Evolutionary conservation across 1,140 invertebrate species (phyloP), one percentile per base, ranked within the genome.

Genomic region (Caenorhabditis elegans): DNA sequence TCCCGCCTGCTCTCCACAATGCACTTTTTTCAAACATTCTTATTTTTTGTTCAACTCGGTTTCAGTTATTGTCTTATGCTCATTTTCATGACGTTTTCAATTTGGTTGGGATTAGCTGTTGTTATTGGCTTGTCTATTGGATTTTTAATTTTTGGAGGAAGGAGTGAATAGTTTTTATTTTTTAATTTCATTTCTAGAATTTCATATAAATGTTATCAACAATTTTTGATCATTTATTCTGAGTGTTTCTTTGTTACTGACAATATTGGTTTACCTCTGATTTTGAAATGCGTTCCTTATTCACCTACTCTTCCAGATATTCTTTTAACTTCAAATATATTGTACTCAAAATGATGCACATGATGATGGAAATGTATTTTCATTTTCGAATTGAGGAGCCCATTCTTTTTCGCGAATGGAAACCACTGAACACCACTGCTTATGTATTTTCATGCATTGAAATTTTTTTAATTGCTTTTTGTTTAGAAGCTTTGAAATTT

Each of bases 11-110:
- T 82, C 76, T 49, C 78, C 11, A 51, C 49, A 26, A 34, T 48
- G 83, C 95, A 97, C 90, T 89, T 93, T n/a, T 91, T 94, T 39
- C 96, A 98, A 91, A 97, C 96, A 1, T 86, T 94, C 11, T 92
- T 98, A 6, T 96, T 98, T 90, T 92, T 96, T 79, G 83, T 97
- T 0, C 96, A 98, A 90, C 93, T 97, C 75, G 93, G 94, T 3
- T 90, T 96, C 34, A 95, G 95, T 22, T 98, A 98, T 90, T 93
- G 96, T 86, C 93, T 98, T 22, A 98, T 98, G 96, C 91, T 98
- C 90, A 94, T 98, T 80, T 97, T 98, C 91, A 98, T 98, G 96
- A 98, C 96, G 0, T 98, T 96, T 92, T 98, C 98, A 89, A 93
- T 95, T 22, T 98, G 95, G 94, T 92, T 98, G 22, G 96, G 96